phyloP scores from a whole-genome alignment of 2,888 invertebrate species.

The Orchestes rusci region DNA sequence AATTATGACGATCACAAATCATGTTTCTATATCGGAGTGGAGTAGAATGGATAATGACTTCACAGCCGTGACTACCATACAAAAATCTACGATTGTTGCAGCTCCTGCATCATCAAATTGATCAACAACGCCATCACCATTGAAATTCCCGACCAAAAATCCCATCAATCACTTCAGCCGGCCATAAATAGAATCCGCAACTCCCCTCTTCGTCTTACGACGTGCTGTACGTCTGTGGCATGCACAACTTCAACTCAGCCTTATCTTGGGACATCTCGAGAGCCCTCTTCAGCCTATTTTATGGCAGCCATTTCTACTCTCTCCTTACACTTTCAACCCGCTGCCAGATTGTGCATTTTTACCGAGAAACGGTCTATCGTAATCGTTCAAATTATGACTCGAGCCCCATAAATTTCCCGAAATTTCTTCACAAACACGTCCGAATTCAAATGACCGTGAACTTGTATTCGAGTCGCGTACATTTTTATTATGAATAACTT shows the following conservation, averaged over 20 bases:
- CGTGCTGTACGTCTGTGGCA: constrained; percentile 30
- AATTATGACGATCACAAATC: too few species aligned
- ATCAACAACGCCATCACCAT: too few species aligned
- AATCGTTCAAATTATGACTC: too few species aligned
- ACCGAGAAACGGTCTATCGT: too few species aligned
- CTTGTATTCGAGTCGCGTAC: constrained; percentile 16
- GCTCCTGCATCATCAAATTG: too few species aligned
- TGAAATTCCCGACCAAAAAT: not conserved
- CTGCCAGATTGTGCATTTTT: too few species aligned
- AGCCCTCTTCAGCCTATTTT: constrained; percentile 45
- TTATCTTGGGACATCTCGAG: constrained; percentile 41
- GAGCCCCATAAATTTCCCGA: too few species aligned
- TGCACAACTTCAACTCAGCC: constrained; percentile 32
- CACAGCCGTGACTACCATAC: too few species aligned
- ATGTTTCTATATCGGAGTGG: too few species aligned
- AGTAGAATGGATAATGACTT: too few species aligned
- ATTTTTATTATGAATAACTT: constrained; percentile 17
- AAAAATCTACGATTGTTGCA: too few species aligned
- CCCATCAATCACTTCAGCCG: not conserved
- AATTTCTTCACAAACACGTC: too few species aligned
- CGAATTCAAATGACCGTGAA: constrained; percentile 12
- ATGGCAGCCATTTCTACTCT: constrained; percentile 33
- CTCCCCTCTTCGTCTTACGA: constrained; percentile 11
- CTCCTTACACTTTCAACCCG: constrained; percentile 25
- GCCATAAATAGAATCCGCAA: constrained; percentile 10